Percentiles rank a stretch among this genome's conserved stretches.
phyloP scores from a whole-genome alignment of 2,888 invertebrate species.

The Nephrotoma flavescens region DNA sequence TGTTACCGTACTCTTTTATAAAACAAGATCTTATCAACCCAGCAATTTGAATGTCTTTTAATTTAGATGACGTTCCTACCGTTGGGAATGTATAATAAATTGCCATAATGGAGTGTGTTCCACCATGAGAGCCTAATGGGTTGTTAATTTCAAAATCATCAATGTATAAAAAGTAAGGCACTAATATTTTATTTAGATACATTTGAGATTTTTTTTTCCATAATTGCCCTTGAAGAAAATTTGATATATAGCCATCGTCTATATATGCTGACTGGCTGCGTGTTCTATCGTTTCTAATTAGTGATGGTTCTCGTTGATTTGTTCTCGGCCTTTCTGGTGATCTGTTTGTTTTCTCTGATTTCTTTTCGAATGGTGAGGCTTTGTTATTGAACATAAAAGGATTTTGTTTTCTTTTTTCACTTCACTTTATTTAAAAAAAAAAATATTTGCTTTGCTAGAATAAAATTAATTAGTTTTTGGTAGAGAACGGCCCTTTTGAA shows the following conservation, averaged over 20 bases:
- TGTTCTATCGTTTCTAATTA: no score
- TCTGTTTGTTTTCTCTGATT: no score
- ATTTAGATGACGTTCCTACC: background rate
- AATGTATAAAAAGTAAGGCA: background rate
- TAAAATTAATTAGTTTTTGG: no score
- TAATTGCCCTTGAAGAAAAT: background rate
- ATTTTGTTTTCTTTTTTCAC: no score
- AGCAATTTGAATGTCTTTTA: background rate
- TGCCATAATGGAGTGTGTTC: conserved; percentile 4
- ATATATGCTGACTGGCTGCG: no score
- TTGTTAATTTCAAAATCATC: conserved; percentile 9
- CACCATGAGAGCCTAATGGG: conserved; percentile 5
- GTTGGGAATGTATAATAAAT: conserved; percentile 6
- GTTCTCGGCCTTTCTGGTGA: no score
- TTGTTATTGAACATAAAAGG: no score
- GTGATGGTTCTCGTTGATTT: no score
- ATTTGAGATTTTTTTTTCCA: background rate
- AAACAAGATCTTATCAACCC: background rate
- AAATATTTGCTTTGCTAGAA: no score
- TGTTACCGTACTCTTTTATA: conserved; percentile 10
- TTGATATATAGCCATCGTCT: background rate
- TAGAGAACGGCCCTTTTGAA: no score
- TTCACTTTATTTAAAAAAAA: no score
- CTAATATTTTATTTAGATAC: background rate
- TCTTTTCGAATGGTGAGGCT: no score